These are phyloP conservation scores for Carcina quercana DNA, from an alignment of 2,888 invertebrate species.

Conservation along the genomic window DNA sequence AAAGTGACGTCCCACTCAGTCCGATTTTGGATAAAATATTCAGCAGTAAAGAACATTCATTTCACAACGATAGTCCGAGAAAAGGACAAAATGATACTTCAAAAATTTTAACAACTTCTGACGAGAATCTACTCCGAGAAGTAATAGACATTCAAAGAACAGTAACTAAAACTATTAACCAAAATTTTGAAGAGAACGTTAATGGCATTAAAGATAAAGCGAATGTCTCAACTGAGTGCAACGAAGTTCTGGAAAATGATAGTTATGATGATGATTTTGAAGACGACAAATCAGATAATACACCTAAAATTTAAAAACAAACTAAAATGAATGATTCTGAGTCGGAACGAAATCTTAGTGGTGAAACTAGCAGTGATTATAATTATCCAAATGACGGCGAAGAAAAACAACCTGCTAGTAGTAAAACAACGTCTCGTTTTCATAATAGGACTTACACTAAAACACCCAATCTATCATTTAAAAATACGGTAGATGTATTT, in stretches of 20 bases:
- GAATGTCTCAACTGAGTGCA: slow-evolving; percentile 20
- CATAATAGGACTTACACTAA: slow-evolving; percentile 40
- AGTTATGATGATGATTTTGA: slow-evolving; percentile 67
- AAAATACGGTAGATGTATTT: slow-evolving; percentile 54
- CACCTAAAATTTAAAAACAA: slow-evolving; percentile 15
- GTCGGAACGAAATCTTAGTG: slow-evolving; percentile 5
- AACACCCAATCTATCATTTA: slow-evolving; percentile 47
- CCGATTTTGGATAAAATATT: slow-evolving; percentile 58
- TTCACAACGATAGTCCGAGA: slow-evolving; percentile 33
- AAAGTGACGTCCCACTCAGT: slow-evolving; percentile 42
- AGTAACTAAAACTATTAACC: slow-evolving; percentile 43
- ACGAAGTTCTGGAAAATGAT: slow-evolving; percentile 29
- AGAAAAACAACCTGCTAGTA: not conserved
- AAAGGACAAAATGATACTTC: slow-evolving; percentile 23
- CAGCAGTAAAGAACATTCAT: slow-evolving; percentile 52
- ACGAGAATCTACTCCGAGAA: slow-evolving; percentile 62
- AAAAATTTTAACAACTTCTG: slow-evolving; percentile 52
- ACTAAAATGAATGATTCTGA: slow-evolving; percentile 1
- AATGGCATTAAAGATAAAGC: slow-evolving; percentile 16
- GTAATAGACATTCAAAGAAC: slow-evolving; percentile 54
- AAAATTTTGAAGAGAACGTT: slow-evolving; percentile 23
- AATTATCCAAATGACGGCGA: slow-evolving; percentile 10
- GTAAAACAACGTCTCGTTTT: slow-evolving; percentile 13
- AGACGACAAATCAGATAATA: slow-evolving; percentile 48
- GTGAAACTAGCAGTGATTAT: slow-evolving; percentile 14